Percentiles rank a stretch among this genome's conserved stretches.
These are phyloP conservation scores for Troilus luridus DNA, from an alignment of 2,888 invertebrate species.

Conservation along the genomic window DNA sequence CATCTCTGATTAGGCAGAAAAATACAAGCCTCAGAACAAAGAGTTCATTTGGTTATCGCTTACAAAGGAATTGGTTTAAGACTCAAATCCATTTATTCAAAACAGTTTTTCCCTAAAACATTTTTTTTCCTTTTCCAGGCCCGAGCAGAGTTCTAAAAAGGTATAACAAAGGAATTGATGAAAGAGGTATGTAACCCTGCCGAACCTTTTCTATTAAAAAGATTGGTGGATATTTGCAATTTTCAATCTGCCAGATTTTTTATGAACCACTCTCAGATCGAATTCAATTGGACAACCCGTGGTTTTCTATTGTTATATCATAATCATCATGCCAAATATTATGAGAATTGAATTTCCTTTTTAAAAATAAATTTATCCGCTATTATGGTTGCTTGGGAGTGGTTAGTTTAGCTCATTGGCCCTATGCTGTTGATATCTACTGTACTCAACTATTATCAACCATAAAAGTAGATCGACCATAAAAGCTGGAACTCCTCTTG, in stretches of 20 bases:
- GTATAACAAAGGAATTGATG: neutral
- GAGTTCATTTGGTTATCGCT: neutral
- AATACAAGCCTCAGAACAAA: neutral
- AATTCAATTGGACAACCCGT: neutral
- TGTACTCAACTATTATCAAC: too few species aligned
- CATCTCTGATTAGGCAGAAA: neutral
- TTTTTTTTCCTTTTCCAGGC: neutral
- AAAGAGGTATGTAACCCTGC: neutral
- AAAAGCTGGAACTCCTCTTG: too few species aligned
- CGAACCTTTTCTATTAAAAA: neutral
- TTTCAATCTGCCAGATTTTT: neutral
- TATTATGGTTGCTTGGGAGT: too few species aligned
- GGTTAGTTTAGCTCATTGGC: too few species aligned
- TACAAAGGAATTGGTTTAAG: neutral
- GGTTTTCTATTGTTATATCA: neutral
- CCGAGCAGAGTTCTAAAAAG: neutral
- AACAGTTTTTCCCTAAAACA: neutral
- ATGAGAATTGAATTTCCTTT: neutral
- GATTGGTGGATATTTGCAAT: neutral
- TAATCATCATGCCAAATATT: neutral
- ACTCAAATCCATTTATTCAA: conserved; percentile 14
- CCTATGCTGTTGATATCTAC: too few species aligned
- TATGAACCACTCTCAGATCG: neutral
- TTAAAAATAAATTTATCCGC: neutral
- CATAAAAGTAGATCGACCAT: too few species aligned